phyloP scores from a whole-genome alignment of 2,113 vertebrate genomes.

The Heloderma charlesbogerti region DNA sequence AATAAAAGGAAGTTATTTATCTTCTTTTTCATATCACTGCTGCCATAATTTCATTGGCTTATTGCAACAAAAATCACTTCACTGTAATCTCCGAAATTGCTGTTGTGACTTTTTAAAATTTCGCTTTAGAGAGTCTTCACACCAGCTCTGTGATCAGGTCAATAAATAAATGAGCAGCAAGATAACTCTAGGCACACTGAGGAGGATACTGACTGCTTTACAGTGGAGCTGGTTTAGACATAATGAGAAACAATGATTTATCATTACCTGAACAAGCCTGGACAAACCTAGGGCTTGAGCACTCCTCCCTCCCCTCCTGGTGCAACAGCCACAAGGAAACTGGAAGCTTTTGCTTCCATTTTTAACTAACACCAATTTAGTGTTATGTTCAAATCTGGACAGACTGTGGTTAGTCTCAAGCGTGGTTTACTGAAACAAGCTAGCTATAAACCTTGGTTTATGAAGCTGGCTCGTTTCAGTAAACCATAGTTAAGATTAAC shows the following conservation, averaged over 20 bases:
- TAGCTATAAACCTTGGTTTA: neutral
- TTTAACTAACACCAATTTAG: neutral
- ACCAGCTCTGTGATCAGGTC: constrained; percentile 21
- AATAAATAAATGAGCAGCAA: neutral
- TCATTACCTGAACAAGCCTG: neutral
- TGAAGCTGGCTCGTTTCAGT: neutral
- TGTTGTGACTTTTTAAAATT: constrained; percentile 8
- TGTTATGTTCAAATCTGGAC: neutral
- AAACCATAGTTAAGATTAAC: neutral
- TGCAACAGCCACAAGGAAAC: neutral
- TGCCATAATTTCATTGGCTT: neutral
- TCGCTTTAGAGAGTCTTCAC: neutral
- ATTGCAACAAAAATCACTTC: constrained; percentile 55
- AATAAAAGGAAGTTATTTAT: constrained; percentile 70
- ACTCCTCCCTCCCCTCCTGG: neutral
- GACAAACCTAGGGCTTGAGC: neutral
- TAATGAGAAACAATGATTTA: neutral
- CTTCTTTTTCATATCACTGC: constrained; percentile 52
- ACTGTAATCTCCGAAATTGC: constrained; percentile 44
- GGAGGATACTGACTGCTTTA: neutral
- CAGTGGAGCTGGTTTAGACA: neutral
- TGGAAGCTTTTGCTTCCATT: neutral
- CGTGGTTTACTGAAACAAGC: neutral
- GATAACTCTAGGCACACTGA: neutral
- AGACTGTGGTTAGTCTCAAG: neutral